Conservation (phyloP, 2,888 invertebrate species). For the Drosophila nr. fundita region DNA sequence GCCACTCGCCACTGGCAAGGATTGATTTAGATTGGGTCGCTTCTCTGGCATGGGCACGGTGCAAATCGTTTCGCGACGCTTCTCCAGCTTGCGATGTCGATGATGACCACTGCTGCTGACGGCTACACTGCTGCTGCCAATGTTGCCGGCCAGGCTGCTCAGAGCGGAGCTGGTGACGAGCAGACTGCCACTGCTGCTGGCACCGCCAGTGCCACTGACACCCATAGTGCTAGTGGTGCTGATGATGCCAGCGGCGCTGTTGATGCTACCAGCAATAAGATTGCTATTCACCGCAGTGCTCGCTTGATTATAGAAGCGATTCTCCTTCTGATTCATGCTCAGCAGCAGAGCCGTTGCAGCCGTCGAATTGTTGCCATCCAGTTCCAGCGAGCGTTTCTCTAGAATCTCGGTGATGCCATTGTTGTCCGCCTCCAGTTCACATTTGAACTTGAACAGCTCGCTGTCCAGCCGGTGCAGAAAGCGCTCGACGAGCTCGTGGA, state of each 20-base stretch:
- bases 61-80: slow-evolving; percentile 89
- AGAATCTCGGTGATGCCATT: slow-evolving; percentile 98
- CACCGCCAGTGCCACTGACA: slow-evolving; percentile 53
- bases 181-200: slow-evolving; percentile 39
- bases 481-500: slow-evolving; percentile 97
- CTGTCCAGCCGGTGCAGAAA: slow-evolving; percentile 94
- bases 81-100: slow-evolving; percentile 88
- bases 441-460: slow-evolving; percentile 98
- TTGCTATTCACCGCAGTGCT: slow-evolving; percentile 22
- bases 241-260: slow-evolving; percentile 58
- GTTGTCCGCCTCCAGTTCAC: slow-evolving; percentile 99
- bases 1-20: slow-evolving; percentile 48
- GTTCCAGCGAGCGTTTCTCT: slow-evolving; percentile 96
- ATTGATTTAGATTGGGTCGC: slow-evolving; percentile 79
- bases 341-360: slow-evolving; percentile 85
- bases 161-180: slow-evolving; percentile 37
- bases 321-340: slow-evolving; percentile 92
- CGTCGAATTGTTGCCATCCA: slow-evolving; percentile 87
- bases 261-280: slow-evolving; percentile 41
- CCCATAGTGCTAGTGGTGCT: slow-evolving; percentile 60
- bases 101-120: slow-evolving; percentile 42
- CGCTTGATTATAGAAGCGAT: slow-evolving; percentile 87
- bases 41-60: slow-evolving; percentile 85
- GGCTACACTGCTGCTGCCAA: neutral
- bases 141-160: slow-evolving; percentile 33